A percentile compares a stretch with the other conserved stretches of the same genome.
Evolutionary conservation across 2,797 vertebrate species (phyloP).

Genomic region (Coendou prehensilis): DNA sequence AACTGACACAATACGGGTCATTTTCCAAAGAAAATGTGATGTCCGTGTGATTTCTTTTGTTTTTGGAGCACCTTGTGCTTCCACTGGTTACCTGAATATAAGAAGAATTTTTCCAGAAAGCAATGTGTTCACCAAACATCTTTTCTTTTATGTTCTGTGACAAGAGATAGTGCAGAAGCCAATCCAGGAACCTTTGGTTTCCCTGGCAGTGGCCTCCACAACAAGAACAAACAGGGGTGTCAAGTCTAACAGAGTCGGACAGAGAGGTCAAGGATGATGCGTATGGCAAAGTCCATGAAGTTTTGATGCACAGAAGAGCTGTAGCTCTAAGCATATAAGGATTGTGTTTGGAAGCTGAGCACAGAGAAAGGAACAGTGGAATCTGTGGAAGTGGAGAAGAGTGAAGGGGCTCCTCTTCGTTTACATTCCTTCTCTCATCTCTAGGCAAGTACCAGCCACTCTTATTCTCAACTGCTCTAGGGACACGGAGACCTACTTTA

Average conservation of each 20-base stretch:
- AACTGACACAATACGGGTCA: background rate
- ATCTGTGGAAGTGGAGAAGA: background rate
- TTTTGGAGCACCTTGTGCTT: background rate
- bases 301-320: background rate
- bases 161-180: background rate
- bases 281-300: background rate
- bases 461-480: background rate
- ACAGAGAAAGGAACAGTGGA: background rate
- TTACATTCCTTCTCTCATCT: background rate
- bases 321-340: background rate
- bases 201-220: background rate
- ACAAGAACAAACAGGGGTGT: background rate
- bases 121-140: background rate
- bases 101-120: slow-evolving; percentile 2
- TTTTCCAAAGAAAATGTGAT: background rate
- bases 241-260: background rate
- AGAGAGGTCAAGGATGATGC: background rate
- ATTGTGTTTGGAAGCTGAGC: background rate
- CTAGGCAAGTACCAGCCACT: background rate
- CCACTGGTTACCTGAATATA: background rate
- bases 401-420: background rate
- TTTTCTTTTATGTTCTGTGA: background rate
- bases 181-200: background rate
- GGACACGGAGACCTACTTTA: background rate
- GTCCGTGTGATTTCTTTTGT: background rate